Base-by-base conservation (phyloP, 2,797 vertebrate species). In the Balearica regulorum region DNA sequence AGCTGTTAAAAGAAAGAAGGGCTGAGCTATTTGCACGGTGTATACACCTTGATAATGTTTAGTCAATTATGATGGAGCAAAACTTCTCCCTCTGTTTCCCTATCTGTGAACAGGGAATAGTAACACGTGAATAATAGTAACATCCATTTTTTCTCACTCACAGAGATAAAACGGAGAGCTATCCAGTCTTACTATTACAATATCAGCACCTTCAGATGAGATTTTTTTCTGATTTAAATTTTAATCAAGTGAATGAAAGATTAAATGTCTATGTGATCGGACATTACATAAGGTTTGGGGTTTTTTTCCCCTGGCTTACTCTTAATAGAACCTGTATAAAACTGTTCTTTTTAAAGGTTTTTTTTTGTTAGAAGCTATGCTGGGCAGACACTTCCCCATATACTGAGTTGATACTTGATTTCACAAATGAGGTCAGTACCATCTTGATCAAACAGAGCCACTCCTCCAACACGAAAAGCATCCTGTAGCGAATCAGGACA, bases 401-500 rank as follows among this genome's bases (percentile, higher is more conserved):
- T 26, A 29, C 83, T n/a, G 49, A 83, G 79, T 78, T 60, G 70
- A 69, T 90, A 54, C 58, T 78, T 91, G 76, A 68, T 95, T 91
- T 95, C 65, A 85, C 87, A 94, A 94, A 96, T 16, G 91, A 96
- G 91, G 93, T 96, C 96, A 94, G 91, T 61, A 81, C 76, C 49
- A 65, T 95, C 96, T 93, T 94, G 91, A 93, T 94, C 94, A 92
- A 94, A 96, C 87, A 78, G 65, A 95, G 87, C 57, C 91, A 86
- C 96, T 96, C 89, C 94, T 93, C 57, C 0, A 0, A 81, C 57
- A 95, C 83, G 87, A 78, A 89, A 94, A 92, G 93, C 89, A 94
- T 88, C 96, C 91, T 92, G 82, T 83, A 93, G 87, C 86, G 95
- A 96, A 91, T 90, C 89, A 94, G 92, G 91, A 94, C 95, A 85